phyloP scores from a whole-genome alignment of 1,140 invertebrate genomes.

The Diorhabda carinulata region DNA sequence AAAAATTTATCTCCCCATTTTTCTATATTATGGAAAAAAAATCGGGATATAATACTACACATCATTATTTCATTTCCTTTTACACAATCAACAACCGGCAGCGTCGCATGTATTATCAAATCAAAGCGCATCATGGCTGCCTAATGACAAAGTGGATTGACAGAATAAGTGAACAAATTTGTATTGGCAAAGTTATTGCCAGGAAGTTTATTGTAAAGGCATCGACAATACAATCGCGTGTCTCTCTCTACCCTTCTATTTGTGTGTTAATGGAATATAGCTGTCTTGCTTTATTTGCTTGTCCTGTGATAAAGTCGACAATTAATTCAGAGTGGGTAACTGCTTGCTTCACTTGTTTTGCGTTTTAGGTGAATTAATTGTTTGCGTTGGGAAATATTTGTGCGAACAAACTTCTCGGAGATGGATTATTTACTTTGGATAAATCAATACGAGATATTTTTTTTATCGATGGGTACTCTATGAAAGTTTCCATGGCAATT shows the following conservation, averaged over 20 bases:
- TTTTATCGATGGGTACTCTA: no score
- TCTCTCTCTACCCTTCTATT: neutral
- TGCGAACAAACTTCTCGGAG: no score
- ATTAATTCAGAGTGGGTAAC: neutral
- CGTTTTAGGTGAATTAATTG: neutral
- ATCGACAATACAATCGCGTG: neutral
- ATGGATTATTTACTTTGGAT: no score
- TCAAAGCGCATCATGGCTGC: neutral
- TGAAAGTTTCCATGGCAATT: no score
- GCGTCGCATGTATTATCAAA: neutral
- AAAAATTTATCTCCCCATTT: no score
- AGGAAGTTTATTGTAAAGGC: neutral
- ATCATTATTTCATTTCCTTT: no score
- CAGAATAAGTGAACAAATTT: neutral
- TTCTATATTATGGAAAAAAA: no score
- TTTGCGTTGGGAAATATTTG: neutral
- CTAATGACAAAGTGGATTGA: neutral
- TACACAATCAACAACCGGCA: neutral
- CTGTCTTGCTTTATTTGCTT: neutral
- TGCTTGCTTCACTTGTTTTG: neutral
- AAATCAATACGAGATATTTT: no score
- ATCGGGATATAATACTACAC: no score
- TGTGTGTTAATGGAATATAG: neutral
- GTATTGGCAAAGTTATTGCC: conserved; percentile 2
- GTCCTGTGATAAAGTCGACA: neutral